phyloP scores from a whole-genome alignment of 1,140 invertebrate species.

The Drosophila triauraria region DNA sequence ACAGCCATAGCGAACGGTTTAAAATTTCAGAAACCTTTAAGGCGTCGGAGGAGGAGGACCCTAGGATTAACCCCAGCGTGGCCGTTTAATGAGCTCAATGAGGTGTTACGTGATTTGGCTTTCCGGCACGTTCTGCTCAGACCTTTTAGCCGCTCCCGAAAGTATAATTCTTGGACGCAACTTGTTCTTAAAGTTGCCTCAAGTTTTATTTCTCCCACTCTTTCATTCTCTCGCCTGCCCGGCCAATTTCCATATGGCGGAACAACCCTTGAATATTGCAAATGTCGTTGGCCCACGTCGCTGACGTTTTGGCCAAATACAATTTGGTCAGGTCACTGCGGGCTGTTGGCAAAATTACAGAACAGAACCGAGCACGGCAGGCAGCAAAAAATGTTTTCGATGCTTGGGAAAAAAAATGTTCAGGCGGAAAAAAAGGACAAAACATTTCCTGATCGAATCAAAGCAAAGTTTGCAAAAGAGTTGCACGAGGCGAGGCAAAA shows the following conservation, averaged over 20 bases:
- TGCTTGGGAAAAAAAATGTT: neutral
- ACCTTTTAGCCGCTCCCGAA: constrained; percentile 27
- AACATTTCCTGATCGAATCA: constrained; percentile 80
- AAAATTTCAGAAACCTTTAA: constrained; percentile 31
- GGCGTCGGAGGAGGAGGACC: neutral
- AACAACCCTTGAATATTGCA: constrained; percentile 70
- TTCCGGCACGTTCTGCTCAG: constrained; percentile 51
- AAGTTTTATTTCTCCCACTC: constrained; percentile 10
- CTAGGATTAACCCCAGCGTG: constrained; percentile 45
- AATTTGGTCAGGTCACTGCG: constrained; percentile 51
- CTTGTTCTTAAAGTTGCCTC: constrained; percentile 28
- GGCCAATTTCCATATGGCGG: constrained; percentile 50
- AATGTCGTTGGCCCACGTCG: constrained; percentile 68
- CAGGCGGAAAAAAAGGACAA: constrained; percentile 37
- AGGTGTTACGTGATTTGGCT: constrained; percentile 70
- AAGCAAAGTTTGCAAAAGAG: constrained; percentile 63
- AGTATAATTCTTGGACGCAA: constrained; percentile 22
- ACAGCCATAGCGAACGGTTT: constrained; percentile 21
- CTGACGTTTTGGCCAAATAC: constrained; percentile 58
- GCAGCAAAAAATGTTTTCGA: constrained; percentile 18
- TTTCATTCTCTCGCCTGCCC: neutral
- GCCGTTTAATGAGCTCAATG: constrained; percentile 74
- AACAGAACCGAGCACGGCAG: constrained; percentile 26
- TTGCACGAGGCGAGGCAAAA: constrained; percentile 41
- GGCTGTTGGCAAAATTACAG: constrained; percentile 65